A percentile compares a stretch with the other conserved stretches of the same genome.
Evolutionary conservation across 1,140 invertebrate species (phyloP).

Genomic region (Matsumurasca onukii): DNA sequence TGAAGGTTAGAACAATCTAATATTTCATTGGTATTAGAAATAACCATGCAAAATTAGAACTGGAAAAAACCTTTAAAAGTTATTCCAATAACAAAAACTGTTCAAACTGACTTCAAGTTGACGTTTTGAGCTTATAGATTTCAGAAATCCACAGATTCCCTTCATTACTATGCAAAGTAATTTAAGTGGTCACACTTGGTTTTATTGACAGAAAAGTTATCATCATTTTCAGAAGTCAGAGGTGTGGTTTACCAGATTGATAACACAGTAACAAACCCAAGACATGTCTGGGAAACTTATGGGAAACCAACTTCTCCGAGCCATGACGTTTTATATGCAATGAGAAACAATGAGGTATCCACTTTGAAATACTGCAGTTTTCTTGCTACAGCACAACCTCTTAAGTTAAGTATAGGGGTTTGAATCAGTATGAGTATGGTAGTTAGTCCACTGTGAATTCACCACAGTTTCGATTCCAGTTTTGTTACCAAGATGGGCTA

Average conservation of each 20-base stretch:
- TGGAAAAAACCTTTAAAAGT: no score
- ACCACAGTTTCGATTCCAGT: background rate
- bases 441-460: background rate
- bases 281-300: constrained; percentile 24
- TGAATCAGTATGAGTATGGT: background rate
- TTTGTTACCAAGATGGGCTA: no score
- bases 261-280: constrained; percentile 27
- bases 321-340: background rate
- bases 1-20: no score
- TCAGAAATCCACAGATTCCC: background rate
- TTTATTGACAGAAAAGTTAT: background rate
- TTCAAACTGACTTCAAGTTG: background rate
- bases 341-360: constrained; percentile 21
- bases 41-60: no score
- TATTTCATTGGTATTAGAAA: no score
- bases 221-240: constrained; percentile 17
- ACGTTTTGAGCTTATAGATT: background rate
- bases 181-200: background rate
- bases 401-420: background rate
- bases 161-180: background rate
- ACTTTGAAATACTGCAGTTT: background rate
- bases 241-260: constrained; percentile 27
- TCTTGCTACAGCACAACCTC: background rate
- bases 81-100: background rate
- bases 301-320: constrained; percentile 24